phyloP scores from a whole-genome alignment of 2,888 invertebrate species.

The Drosophila kuntzei region DNA sequence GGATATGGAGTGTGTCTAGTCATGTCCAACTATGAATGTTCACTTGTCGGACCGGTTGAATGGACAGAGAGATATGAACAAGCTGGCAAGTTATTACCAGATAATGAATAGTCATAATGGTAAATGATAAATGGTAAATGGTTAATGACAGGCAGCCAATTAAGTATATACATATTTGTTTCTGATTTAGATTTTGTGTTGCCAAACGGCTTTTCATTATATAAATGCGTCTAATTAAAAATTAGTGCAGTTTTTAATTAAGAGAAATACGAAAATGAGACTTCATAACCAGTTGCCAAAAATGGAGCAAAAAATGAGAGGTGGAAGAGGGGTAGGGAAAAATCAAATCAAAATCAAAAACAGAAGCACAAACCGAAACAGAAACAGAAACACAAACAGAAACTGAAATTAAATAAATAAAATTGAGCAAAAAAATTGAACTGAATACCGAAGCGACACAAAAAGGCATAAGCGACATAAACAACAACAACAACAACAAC shows the following conservation, averaged over 20 bases:
- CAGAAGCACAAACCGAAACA: slow-evolving; percentile 24
- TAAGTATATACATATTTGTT: slow-evolving; percentile 20
- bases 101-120: slow-evolving; percentile 39
- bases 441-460: slow-evolving; percentile 71
- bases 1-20: slow-evolving; percentile 11
- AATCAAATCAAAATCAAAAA: slow-evolving; percentile 33
- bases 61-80: slow-evolving; percentile 1
- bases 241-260: slow-evolving; percentile 78
- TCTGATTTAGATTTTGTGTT: slow-evolving; percentile 10
- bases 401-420: slow-evolving; percentile 56
- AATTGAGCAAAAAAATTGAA: slow-evolving; percentile 62
- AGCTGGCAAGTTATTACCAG: slow-evolving; percentile 28
- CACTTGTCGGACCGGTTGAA: slow-evolving; percentile 22
- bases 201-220: slow-evolving; percentile 48
- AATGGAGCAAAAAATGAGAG: slow-evolving; percentile 42
- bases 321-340: slow-evolving; percentile 32
- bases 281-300: slow-evolving; percentile 81
- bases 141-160: slow-evolving; percentile 31
- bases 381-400: slow-evolving; percentile 30
- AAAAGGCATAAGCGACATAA: slow-evolving; percentile 66
- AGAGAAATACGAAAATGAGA: slow-evolving; percentile 77
- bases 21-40: slow-evolving; percentile 18
- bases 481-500: slow-evolving; percentile 28
- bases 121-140: slow-evolving; percentile 31
- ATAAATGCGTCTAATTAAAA: slow-evolving; percentile 72